Evolutionary conservation across 2,888 invertebrate genomes (phyloP), one percentile per base, ranked within the genome.

Genomic region (Papilio demoleus): DNA sequence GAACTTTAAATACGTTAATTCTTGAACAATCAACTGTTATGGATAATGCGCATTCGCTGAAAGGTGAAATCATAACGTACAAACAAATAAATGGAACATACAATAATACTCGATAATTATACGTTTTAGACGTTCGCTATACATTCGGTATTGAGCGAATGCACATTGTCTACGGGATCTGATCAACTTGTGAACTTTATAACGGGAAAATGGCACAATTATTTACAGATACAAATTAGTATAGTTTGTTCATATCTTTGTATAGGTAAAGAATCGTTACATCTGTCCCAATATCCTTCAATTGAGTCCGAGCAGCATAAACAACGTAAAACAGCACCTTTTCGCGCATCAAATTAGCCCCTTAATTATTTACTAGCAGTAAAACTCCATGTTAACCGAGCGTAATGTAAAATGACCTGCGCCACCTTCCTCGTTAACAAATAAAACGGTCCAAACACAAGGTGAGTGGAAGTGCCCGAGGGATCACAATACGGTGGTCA

Each of bases 361-460:
- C 82, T 88, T 88, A 88, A 89, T 90, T 91, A 90, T 92, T 91
- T 90, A 91, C 90, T 87, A 85, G 86, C 85, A 88, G 82, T 92
- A 90, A 91, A 92, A 88, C 87, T 76, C 81, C 81, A 81, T 81
- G 84, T 83, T 85, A 85, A 84, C 82, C 79, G 74, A 77, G 79
- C 77, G 80, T 85, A 85, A 76, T 71, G 73, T 78, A 84, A 76
- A 75, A 71, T 81, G 89, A 87, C 79, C 88, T 83, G 77, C 82
- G 81, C 80, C 78, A 73, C 76, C 78, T 73, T 72, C 75, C 72
- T 50, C 70, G 69, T 73, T 64, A 66, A 56, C 72, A 70, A 75
- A 75, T 72, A 71, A 77, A 76, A 75, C 62, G 71, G 71, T 42
- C 61, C 50, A 69, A 31, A 69, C 73, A 73, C 78, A 75, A 77